Conservation (phyloP, 92 coral and sea anemone species). For the Phenganax stokvisi region DNA sequence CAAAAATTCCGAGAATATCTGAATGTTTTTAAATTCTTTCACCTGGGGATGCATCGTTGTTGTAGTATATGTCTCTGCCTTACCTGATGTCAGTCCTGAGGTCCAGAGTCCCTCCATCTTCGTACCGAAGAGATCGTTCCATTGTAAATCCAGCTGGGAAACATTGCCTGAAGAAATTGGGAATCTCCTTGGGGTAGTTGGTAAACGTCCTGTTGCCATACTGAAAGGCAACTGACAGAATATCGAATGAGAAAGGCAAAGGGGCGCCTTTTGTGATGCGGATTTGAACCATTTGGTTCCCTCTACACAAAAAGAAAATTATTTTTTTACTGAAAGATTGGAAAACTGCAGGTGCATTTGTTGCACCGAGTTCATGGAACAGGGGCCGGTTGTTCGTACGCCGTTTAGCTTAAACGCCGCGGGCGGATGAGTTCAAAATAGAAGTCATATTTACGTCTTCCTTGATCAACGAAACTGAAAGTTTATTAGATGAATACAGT, state of each 20-base stretch:
- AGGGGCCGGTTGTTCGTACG: no score
- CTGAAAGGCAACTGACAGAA: slow-evolving; percentile 35
- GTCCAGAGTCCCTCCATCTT: slow-evolving; percentile 38
- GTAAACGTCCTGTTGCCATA: slow-evolving; percentile 50
- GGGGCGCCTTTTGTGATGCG: slow-evolving; percentile 48
- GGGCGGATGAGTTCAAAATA: no score
- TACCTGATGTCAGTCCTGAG: slow-evolving; percentile 34
- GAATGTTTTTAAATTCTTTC: no score
- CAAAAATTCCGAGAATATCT: no score
- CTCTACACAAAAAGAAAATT: slow-evolving; percentile 7
- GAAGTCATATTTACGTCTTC: no score
- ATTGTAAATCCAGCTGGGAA: slow-evolving; percentile 51
- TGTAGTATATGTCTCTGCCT: neutral
- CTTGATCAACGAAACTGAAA: no score
- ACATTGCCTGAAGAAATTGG: slow-evolving; percentile 49
- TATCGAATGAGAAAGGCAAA: slow-evolving; percentile 50
- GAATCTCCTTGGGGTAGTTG: slow-evolving; percentile 40
- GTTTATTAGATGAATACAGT: no score
- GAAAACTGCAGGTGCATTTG: no score
- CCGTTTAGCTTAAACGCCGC: no score
- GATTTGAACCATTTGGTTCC: slow-evolving; percentile 32
- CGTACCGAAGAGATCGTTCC: slow-evolving; percentile 48
- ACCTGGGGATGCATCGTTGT: no score
- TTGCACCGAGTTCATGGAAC: no score
- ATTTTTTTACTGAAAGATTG: neutral